Conservation (phyloP, 2,113 vertebrate genomes). For the Tachysurus vachellii region DNA sequence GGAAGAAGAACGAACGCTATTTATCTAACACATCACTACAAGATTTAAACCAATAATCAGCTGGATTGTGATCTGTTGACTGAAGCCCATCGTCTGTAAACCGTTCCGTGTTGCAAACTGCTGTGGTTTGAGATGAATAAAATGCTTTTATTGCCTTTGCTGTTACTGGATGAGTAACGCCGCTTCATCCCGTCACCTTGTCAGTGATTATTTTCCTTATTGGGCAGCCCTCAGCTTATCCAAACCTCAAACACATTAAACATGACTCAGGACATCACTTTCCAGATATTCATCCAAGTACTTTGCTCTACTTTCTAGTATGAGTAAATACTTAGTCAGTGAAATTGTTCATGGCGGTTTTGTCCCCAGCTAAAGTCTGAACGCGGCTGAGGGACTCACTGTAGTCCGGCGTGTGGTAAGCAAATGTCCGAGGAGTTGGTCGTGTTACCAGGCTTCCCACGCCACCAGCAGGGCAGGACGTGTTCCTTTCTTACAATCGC, state of each 20-base stretch:
- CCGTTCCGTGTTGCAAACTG: background rate
- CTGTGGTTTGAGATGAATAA: background rate
- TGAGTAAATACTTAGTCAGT: background rate
- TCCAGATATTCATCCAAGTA: background rate
- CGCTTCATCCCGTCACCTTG: background rate
- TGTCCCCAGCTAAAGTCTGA: background rate
- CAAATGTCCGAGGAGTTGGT: conserved; percentile 20
- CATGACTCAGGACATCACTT: background rate
- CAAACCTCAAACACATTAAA: background rate
- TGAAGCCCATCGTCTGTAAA: background rate
- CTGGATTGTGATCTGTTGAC: background rate
- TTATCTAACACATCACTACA: background rate
- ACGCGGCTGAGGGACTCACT: background rate
- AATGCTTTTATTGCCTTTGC: background rate
- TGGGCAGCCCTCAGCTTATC: background rate
- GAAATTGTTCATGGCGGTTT: background rate
- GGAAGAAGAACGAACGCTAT: background rate
- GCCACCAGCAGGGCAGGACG: conserved; percentile 58
- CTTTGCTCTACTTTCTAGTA: background rate
- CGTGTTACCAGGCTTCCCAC: conserved; percentile 65
- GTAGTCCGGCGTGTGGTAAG: conserved; percentile 23
- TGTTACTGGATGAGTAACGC: background rate
- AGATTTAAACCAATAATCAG: background rate
- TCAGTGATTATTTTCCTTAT: background rate
- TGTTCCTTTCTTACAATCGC: conserved; percentile 42